These are phyloP conservation scores for Polyommatus icarus DNA, from an alignment of 2,888 invertebrate species.

Conservation along the genomic window DNA sequence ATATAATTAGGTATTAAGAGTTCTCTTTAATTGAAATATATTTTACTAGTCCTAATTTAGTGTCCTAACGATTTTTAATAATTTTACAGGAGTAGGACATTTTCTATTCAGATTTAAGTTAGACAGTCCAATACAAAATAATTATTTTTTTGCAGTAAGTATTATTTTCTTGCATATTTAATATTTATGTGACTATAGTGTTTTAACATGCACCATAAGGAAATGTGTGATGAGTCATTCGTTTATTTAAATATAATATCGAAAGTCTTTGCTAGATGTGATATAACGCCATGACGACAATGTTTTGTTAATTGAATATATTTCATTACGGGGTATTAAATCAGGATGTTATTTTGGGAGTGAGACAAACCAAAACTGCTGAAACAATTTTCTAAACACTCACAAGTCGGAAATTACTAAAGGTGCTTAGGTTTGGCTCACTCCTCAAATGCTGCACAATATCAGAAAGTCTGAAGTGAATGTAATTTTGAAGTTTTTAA, in stretches of 20 bases:
- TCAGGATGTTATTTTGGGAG: neutral
- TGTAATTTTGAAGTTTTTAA: slow-evolving; percentile 6
- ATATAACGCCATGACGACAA: neutral
- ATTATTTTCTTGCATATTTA: neutral
- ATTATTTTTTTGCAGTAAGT: neutral
- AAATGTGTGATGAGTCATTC: neutral
- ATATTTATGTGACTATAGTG: neutral
- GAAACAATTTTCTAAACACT: neutral
- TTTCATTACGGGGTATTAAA: neutral
- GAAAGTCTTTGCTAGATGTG: neutral
- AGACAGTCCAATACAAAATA: neutral
- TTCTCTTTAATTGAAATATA: neutral
- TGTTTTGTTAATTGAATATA: slow-evolving; percentile 6
- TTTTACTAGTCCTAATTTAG: slow-evolving; percentile 16
- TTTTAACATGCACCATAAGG: neutral
- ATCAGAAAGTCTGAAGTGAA: slow-evolving; percentile 7
- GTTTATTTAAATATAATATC: neutral
- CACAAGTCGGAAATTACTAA: neutral
- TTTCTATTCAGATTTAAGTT: neutral
- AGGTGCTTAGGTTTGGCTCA: neutral
- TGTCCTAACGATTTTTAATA: neutral
- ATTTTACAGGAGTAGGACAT: slow-evolving; percentile 8
- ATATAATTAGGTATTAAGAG: neutral
- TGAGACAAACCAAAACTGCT: neutral
- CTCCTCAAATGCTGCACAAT: neutral